Evolutionary conservation across 2,888 invertebrate genomes (phyloP), one percentile per base, ranked within the genome.

Genomic region (Anthrax anthrax): DNA sequence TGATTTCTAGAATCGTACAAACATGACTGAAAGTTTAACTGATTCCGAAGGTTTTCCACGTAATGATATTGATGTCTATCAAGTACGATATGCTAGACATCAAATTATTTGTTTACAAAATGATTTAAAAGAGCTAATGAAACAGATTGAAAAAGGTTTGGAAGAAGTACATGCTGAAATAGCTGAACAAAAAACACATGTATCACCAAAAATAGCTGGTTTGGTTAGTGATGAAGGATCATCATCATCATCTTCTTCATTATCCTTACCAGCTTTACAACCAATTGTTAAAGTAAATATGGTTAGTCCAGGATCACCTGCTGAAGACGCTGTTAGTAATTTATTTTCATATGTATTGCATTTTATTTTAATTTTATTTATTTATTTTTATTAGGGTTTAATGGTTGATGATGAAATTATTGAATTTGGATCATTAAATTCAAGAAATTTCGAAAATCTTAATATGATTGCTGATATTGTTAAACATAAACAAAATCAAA

Each of bases 31-130:
- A 4, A 70, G 85, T 2, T 66, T 97, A 46, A 80, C 95, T 1
- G 96, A 97, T 63, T 60, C 63, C 1, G 84, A 92, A 56, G 94
- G 89, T 0, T 97, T 74, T 67, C 96, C 96, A 0, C 74, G 91
- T 38, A 76, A 75, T 54, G 88, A 91, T 58, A 83, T 97, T 51
- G 94, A 97, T 65, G 80, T 95, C 0, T 88, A 88, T 64, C 84
- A 90, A 71, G 89, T 95, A 1, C 75, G 95, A 44, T 81, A 84
- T 61, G 88, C 94, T 0, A 76, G 96, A 41, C 86, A 91, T 58
- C 75, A 77, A 58, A 89, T 97, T 47, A 86, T 88, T 60, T 89
- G 94, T 62, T 72, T 92, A 18, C 86, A 84, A 68, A 95, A 92
- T 70, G 95, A 96, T 66, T 82, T 88, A 60, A 88, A 84, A 63